Base-by-base conservation (phyloP, 2,797 vertebrate genomes). In the Percopsis omiscomaycus region DNA sequence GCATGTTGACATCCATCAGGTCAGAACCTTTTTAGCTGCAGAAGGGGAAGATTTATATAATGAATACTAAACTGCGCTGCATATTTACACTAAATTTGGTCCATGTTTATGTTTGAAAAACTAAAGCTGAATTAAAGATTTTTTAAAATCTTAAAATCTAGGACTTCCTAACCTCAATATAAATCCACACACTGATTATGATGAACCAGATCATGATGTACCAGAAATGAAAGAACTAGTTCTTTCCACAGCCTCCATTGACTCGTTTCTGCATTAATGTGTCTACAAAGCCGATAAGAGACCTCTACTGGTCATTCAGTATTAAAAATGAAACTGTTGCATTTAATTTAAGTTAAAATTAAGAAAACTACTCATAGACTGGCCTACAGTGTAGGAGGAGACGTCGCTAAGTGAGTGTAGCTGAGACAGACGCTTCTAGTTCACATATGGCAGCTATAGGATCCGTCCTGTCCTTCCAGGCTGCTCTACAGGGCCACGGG, bases 1-100 rank as follows among this genome's bases (percentile, higher is more conserved):
- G 52, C 5, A 15, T 32, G 37, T 84, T 86, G 77, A 84, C 77
- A 79, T 57, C 12, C 0, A 16, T 15, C 45, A 62, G 56, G 73
- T 64, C 67, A 58, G 15, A 76, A 76, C 64, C 81, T 75, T 59
- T 59, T 74, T 69, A 81, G 59, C 59, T 3, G 48, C 64, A 57
- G 55, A 63, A 59, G 32, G 53, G 16, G 15, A n/a, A 29, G 1
- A 37, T 58, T 78, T 13, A 16, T 12, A 16, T 59, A 60, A 66
- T 66, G 29, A 9, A 55, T 68, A 73, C 65, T 6, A 64, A 71
- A 79, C 61, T 53, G 16, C 54, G 37, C 29, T 57, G 60, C 61
- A 55, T 56, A 53, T 27, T 22, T 22, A 22, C 22, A 22, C 22
- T 51, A 49, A 64, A 61, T 78, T 74, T 73, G 62, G 9, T 57